A percentile compares a stretch with the other conserved stretches of the same genome.
Evolutionary conservation across 2,797 vertebrate species (phyloP).

Genomic region (Cuculus canorus): DNA sequence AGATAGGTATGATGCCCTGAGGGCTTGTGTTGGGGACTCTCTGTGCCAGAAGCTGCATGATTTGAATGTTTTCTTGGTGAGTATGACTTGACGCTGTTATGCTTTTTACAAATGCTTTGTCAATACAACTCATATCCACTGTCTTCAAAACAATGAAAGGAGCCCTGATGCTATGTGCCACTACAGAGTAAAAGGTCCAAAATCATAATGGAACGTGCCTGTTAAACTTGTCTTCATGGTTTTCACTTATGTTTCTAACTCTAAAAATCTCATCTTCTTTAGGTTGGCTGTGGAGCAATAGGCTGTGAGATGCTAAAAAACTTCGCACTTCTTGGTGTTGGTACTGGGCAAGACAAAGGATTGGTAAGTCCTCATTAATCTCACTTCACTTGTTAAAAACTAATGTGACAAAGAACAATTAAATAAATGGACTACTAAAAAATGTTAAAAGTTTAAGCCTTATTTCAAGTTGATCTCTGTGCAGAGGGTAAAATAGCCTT

Average conservation of each 20-base stretch:
- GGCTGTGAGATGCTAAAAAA: slow-evolving; percentile 99
- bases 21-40: slow-evolving; percentile 91
- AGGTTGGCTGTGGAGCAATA: slow-evolving; percentile 98
- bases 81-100: slow-evolving; percentile 11
- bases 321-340: slow-evolving; percentile 93
- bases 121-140: not conserved
- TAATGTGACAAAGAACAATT: not conserved
- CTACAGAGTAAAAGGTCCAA: not conserved
- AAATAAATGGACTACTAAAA: not conserved
- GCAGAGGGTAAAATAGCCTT: not conserved
- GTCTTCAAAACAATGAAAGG: not conserved
- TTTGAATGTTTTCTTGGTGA: slow-evolving; percentile 94
- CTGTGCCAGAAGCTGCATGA: slow-evolving; percentile 89
- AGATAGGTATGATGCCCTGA: slow-evolving; percentile 92
- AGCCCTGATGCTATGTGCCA: not conserved
- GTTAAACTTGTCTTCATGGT: not conserved
- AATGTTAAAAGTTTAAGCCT: not conserved
- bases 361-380: slow-evolving; percentile 69
- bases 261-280: not conserved
- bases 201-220: not conserved
- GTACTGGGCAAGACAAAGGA: slow-evolving; percentile 80
- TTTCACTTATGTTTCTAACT: not conserved
- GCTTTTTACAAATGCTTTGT: not conserved
- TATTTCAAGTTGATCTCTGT: not conserved
- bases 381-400: not conserved